phyloP scores from a whole-genome alignment of 2,797 vertebrate species.

The Graptemys geographica region DNA sequence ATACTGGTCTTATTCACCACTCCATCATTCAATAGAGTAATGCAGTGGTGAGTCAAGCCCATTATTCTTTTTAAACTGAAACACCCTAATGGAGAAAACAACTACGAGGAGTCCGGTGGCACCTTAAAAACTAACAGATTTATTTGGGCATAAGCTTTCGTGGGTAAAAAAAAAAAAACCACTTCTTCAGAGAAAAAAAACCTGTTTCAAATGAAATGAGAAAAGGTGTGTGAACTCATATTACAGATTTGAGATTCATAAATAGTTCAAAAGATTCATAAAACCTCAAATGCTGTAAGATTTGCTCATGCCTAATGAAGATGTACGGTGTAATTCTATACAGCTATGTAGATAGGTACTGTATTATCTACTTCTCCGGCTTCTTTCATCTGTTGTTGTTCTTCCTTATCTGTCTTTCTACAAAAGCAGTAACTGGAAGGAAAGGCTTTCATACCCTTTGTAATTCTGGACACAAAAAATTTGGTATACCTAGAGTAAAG shows the following conservation, averaged over 20 bases:
- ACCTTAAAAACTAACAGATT: too few relatives aligned
- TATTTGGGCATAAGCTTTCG: too few relatives aligned
- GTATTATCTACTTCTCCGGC: background rate
- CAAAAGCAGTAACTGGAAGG: background rate
- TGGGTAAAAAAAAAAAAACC: too few relatives aligned
- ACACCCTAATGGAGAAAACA: background rate
- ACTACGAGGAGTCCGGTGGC: too few relatives aligned
- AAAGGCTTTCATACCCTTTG: background rate
- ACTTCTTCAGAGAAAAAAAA: background rate
- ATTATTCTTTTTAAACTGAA: constrained; percentile 9
- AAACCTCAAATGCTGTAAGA: background rate
- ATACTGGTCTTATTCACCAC: background rate
- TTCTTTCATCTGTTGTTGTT: constrained; percentile 19
- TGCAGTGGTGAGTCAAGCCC: background rate
- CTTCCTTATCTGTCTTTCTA: constrained; percentile 24
- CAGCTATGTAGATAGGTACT: background rate
- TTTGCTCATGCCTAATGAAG: background rate
- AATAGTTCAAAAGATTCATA: constrained; percentile 2
- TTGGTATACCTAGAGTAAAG: background rate
- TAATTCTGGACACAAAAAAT: constrained; percentile 13
- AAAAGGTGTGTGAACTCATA: background rate
- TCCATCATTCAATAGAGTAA: background rate
- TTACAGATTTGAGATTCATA: background rate
- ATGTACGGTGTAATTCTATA: background rate
- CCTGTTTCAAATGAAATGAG: constrained; percentile 27